Evolutionary conservation across 1,140 invertebrate genomes (phyloP).

Genomic region (Drosophila micromelanica): DNA sequence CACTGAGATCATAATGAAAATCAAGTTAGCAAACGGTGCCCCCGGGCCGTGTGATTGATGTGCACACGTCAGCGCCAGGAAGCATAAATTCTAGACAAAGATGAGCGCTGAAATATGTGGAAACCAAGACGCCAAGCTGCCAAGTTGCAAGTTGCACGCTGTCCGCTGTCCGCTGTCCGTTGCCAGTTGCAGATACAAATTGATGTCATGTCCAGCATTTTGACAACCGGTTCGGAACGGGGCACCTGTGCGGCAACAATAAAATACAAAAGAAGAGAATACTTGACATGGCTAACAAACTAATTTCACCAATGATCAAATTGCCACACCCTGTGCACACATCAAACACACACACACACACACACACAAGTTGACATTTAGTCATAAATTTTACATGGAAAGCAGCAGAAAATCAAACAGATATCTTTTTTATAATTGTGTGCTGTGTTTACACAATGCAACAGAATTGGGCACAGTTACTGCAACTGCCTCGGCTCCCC

Average conservation of each 20-base stretch:
- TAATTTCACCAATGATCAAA: slow-evolving; percentile 67
- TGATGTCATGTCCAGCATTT: slow-evolving; percentile 70
- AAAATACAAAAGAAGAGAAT: slow-evolving; percentile 9
- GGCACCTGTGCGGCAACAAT: slow-evolving; percentile 12
- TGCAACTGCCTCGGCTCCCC: no score
- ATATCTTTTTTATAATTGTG: slow-evolving; percentile 5
- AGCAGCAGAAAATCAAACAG: slow-evolving; percentile 40
- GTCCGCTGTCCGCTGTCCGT: neutral
- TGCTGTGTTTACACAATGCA: neutral
- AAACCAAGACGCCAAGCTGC: slow-evolving; percentile 27
- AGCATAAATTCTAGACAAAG: slow-evolving; percentile 76
- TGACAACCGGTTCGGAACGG: slow-evolving; percentile 65
- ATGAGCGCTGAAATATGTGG: slow-evolving; percentile 48
- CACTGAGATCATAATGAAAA: slow-evolving; percentile 53
- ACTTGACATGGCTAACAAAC: slow-evolving; percentile 65
- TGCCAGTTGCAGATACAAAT: slow-evolving; percentile 68
- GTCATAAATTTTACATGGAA: slow-evolving; percentile 65
- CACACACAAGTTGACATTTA: slow-evolving; percentile 62
- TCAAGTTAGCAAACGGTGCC: slow-evolving; percentile 51
- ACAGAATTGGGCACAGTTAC: neutral
- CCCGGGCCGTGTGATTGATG: slow-evolving; percentile 69
- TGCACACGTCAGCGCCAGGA: slow-evolving; percentile 71
- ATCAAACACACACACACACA: neutral
- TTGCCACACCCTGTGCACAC: slow-evolving; percentile 24
- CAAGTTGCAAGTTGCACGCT: slow-evolving; percentile 4